Evolutionary conservation across 2,888 invertebrate species (phyloP), one percentile per base, ranked within the genome.

Genomic region (Tethea ocularis): DNA sequence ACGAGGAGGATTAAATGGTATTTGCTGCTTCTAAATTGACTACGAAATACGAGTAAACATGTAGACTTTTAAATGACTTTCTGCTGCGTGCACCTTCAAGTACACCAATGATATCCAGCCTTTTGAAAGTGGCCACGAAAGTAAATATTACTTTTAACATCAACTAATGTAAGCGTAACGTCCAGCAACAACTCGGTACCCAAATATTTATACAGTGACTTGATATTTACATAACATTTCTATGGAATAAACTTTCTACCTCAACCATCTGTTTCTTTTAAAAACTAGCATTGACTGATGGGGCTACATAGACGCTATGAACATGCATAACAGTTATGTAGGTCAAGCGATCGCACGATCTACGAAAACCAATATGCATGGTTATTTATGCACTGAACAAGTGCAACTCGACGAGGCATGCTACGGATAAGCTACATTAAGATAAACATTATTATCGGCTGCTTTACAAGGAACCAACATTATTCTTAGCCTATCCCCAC

Each of bases 201-300:
- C 76, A 84, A 87, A 88, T 86, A 83, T 89, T 88, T 87, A 86
- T 77, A 68, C 68, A 64, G 61, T 71, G 73, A 77, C 75, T 78
- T 74, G 68, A 78, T 86, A 86, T 88, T 88, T 88, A 89, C 85
- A 78, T 73, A 82, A 81, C 80, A 82, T 84, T 83, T 83, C 80
- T 76, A 72, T 67, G 75, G 73, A 82, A 84, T 84, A 78, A 78
- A 84, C 81, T 82, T 82, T 82, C 79, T 74, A 72, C 72, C 73
- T 72, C 67, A 62, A 66, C 66, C 72, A 72, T 68, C 71, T 79
- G 76, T 69, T 74, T 71, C 64, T 66, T 66, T 67, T 69, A 62
- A 66, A 66, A 68, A 64, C 61, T 60, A 58, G 62, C 62, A 8
- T 60, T 4, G 51, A 15, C 51, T 51, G 17, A 33, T 53, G 13